Evolutionary conservation across 2,797 vertebrate genomes (phyloP).

Genomic region (Carapus acus): DNA sequence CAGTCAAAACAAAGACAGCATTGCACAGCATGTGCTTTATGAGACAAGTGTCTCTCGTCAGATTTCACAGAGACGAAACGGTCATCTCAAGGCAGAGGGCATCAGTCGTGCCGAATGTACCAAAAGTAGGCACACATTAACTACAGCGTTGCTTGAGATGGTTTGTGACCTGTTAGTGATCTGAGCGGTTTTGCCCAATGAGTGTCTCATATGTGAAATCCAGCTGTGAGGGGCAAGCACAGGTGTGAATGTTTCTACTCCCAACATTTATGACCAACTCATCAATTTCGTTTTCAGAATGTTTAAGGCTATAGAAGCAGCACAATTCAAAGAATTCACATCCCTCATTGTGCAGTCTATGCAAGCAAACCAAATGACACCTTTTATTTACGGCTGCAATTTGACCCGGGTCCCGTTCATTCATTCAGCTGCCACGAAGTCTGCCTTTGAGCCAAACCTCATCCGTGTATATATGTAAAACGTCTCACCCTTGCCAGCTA

Average conservation of each 20-base stretch:
- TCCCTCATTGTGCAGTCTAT: neutral
- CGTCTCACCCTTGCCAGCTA: constrained; percentile 39
- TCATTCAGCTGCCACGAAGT: constrained; percentile 33
- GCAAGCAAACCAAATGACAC: constrained; percentile 10
- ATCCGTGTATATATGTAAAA: constrained; percentile 35
- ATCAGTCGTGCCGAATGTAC: neutral
- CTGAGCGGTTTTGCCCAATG: too few relatives aligned
- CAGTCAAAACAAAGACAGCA: constrained; percentile 25
- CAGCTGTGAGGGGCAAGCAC: neutral
- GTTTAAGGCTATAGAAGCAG: too few relatives aligned
- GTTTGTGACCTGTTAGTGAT: neutral
- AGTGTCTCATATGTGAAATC: neutral
- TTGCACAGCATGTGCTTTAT: neutral
- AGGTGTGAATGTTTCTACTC: too few relatives aligned
- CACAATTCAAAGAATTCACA: neutral
- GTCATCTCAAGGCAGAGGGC: neutral
- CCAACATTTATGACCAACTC: too few relatives aligned
- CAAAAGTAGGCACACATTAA: neutral
- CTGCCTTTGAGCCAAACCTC: constrained; percentile 29
- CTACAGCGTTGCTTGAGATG: neutral
- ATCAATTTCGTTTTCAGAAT: too few relatives aligned
- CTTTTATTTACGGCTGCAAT: constrained; percentile 5
- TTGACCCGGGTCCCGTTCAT: constrained; percentile 21
- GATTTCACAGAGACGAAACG: neutral
- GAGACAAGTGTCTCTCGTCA: neutral